Percentiles rank a stretch among this genome's conserved stretches.
These are phyloP conservation scores for Mactromeris polynyma DNA, from an alignment of 2,888 invertebrate species.

Conservation along the genomic window DNA sequence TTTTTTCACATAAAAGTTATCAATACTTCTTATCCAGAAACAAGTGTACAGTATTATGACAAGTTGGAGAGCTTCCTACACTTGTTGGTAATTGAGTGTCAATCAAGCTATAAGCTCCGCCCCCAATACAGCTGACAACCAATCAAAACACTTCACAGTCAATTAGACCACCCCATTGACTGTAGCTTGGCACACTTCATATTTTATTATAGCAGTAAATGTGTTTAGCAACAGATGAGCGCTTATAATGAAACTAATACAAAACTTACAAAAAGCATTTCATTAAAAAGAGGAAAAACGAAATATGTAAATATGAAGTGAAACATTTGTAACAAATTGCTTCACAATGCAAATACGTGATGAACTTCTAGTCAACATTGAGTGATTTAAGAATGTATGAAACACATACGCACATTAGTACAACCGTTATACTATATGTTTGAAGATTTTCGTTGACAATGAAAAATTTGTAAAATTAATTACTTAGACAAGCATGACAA, in stretches of 20 bases:
- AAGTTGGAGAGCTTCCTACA: conserved; percentile 50
- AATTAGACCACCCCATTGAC: conserved; percentile 57
- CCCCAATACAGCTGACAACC: conserved; percentile 47
- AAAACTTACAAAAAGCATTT: conserved; percentile 38
- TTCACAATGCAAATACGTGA: not conserved
- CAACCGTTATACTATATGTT: not conserved
- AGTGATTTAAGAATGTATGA: not conserved
- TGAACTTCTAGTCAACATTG: not conserved
- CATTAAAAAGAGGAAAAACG: not conserved
- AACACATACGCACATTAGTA: not conserved
- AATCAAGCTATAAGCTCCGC: conserved; percentile 50
- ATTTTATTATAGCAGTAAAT: conserved; percentile 54
- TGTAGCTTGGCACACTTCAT: conserved; percentile 66
- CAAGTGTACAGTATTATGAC: conserved; percentile 59
- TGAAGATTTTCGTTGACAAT: not conserved
- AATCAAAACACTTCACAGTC: conserved; percentile 54
- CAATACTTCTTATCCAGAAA: conserved; percentile 42
- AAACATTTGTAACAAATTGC: not conserved
- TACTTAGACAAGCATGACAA: not conserved
- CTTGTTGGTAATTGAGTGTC: conserved; percentile 68
- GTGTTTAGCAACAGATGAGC: conserved; percentile 66
- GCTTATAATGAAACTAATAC: conserved; percentile 44
- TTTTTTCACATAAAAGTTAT: conserved; percentile 27
- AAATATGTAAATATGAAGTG: conserved; percentile 25
- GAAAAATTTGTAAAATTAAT: conserved; percentile 16